Percentiles rank a stretch among this genome's conserved stretches.
These are phyloP conservation scores for Cyprinus carpio DNA, from an alignment of 2,113 vertebrate species.

Conservation along the genomic window DNA sequence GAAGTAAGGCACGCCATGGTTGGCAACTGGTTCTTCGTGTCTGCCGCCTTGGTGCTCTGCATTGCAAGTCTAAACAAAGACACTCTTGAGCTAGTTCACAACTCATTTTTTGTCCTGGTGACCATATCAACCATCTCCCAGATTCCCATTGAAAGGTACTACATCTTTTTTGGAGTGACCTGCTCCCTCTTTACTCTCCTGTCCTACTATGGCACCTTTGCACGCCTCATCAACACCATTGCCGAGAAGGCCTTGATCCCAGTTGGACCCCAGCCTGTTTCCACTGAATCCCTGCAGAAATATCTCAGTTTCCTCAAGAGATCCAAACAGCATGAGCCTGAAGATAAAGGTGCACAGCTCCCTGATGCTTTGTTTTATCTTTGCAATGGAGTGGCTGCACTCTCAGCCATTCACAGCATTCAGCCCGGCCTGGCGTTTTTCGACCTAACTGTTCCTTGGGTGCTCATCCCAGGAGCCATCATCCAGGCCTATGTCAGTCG, in stretches of 20 bases:
- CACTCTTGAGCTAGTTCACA: constrained; percentile 82
- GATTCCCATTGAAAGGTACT: constrained; percentile 72
- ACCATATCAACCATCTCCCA: constrained; percentile 78
- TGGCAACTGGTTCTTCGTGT: constrained; percentile 86
- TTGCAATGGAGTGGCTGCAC: constrained; percentile 82
- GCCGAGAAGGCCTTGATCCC: constrained; percentile 86
- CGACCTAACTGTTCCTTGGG: constrained; percentile 78
- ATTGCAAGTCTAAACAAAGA: constrained; percentile 79
- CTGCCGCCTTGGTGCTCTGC: constrained; percentile 73
- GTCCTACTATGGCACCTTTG: constrained; percentile 81
- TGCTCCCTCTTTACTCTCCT: constrained; percentile 75
- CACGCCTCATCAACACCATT: constrained; percentile 84
- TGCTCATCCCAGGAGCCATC: constrained; percentile 83
- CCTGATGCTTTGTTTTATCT: constrained; percentile 84
- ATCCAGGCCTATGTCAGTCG: constrained; percentile 82
- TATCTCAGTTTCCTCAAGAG: constrained; percentile 46
- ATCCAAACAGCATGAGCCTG: constrained; percentile 21
- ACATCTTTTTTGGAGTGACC: constrained; percentile 80
- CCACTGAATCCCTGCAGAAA: constrained; percentile 68
- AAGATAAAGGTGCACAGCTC: constrained; percentile 55
- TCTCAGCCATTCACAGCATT: constrained; percentile 75
- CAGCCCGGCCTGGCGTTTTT: constrained; percentile 57
- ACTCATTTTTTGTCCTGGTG: constrained; percentile 78
- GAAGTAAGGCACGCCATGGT: constrained; percentile 75
- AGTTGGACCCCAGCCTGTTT: constrained; percentile 75